Percentiles rank a stretch among this genome's conserved stretches.
Evolutionary conservation across 2,113 vertebrate species (phyloP).

Genomic region (Gobius niger): DNA sequence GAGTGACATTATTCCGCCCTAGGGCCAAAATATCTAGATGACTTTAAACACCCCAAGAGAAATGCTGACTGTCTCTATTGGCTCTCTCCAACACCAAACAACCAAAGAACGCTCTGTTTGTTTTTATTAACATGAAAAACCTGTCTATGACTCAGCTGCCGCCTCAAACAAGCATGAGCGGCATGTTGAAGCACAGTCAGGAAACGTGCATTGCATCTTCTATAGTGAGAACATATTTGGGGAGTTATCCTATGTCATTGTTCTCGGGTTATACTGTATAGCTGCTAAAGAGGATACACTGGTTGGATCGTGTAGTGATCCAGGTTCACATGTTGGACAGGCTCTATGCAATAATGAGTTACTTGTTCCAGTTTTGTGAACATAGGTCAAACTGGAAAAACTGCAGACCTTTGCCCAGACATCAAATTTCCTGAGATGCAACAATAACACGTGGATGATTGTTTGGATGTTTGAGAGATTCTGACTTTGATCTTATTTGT

Average conservation of each 20-base stretch:
- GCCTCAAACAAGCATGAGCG: background rate
- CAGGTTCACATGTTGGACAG: too few species aligned
- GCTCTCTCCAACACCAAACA: too few species aligned
- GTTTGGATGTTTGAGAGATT: background rate
- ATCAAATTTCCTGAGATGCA: conserved; percentile 35
- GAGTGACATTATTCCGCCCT: too few species aligned
- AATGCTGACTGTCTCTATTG: too few species aligned
- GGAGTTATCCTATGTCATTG: background rate
- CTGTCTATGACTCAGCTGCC: background rate
- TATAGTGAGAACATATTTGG: background rate
- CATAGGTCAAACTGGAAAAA: background rate
- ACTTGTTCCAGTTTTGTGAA: background rate
- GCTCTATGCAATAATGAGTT: background rate
- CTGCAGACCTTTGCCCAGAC: conserved; percentile 23
- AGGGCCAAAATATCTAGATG: too few species aligned
- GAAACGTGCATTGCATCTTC: background rate
- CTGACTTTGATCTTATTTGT: background rate
- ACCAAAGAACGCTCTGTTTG: too few species aligned
- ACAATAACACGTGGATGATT: background rate
- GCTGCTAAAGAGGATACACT: background rate
- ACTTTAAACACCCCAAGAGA: too few species aligned
- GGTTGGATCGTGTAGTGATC: too few species aligned
- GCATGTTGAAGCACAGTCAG: background rate
- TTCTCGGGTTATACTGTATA: too few species aligned
- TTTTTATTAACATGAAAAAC: conserved; percentile 1